These are phyloP conservation scores for Molanna angustata DNA, from an alignment of 2,888 invertebrate species.

Conservation along the genomic window DNA sequence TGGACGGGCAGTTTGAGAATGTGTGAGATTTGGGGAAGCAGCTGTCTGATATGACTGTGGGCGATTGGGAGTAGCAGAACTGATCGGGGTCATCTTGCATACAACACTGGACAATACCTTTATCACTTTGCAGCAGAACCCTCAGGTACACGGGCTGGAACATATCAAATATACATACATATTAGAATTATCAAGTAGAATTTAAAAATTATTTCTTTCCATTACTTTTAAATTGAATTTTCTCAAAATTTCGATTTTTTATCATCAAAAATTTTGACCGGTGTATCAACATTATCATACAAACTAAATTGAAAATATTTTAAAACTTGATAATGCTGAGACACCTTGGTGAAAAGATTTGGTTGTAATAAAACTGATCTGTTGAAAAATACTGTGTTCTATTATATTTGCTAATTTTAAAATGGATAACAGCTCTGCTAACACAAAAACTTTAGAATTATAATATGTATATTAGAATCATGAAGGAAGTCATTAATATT, in stretches of 20 bases:
- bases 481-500: too few relatives aligned
- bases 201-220: background rate
- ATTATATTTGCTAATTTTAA: too few relatives aligned
- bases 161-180: constrained; percentile 23
- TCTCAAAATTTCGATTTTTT: background rate
- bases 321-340: background rate
- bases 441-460: too few relatives aligned
- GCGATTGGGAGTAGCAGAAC: constrained; percentile 49
- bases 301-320: background rate
- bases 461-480: too few relatives aligned
- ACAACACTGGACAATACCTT: constrained; percentile 75
- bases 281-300: background rate
- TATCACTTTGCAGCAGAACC: constrained; percentile 65
- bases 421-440: too few relatives aligned
- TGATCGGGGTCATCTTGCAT: constrained; percentile 46
- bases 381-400: too few relatives aligned
- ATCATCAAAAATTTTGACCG: background rate
- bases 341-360: too few relatives aligned
- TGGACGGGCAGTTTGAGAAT: constrained; percentile 36
- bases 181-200: background rate
- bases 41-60: constrained; percentile 34
- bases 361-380: too few relatives aligned
- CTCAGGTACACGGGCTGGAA: constrained; percentile 79
- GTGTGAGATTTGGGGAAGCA: constrained; percentile 38
- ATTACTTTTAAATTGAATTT: too few relatives aligned